Percentiles rank a stretch among this genome's conserved stretches.
These are phyloP conservation scores for Nymphalis urticae DNA, from an alignment of 2,888 invertebrate genomes.

Conservation along the genomic window DNA sequence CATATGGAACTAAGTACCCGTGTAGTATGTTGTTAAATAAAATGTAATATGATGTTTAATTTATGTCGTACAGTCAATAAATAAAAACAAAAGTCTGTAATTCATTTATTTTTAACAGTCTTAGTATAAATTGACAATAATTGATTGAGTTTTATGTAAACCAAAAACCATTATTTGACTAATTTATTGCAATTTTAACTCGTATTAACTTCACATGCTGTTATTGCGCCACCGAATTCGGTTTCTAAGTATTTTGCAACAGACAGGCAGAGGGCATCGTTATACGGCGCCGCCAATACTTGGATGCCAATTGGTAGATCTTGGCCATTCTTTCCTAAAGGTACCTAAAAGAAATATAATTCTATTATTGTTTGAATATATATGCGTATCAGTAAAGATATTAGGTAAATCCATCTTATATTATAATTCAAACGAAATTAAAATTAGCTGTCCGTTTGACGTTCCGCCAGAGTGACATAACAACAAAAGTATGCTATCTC, in stretches of 20 bases:
- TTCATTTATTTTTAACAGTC: not conserved
- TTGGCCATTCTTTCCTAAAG: constrained; percentile 86
- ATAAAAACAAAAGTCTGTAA: not conserved
- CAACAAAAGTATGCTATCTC: too few relatives aligned
- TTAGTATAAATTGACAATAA: not conserved
- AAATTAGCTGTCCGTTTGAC: too few relatives aligned
- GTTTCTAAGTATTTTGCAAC: constrained; percentile 89
- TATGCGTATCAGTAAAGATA: too few relatives aligned
- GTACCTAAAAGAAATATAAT: constrained; percentile 75
- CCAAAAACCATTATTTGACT: constrained; percentile 7
- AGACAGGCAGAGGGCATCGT: constrained; percentile 88
- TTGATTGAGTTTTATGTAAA: constrained; percentile 1
- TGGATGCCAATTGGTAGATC: constrained; percentile 92
- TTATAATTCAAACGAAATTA: too few relatives aligned
- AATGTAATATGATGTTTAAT: not conserved
- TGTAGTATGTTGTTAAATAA: not conserved
- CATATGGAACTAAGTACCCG: too few relatives aligned
- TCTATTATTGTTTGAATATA: too few relatives aligned
- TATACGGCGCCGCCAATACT: constrained; percentile 86
- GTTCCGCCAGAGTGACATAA: too few relatives aligned
- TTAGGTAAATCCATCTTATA: too few relatives aligned
- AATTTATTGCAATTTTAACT: constrained; percentile 14
- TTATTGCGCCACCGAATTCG: constrained; percentile 88
- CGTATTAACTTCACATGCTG: constrained; percentile 71
- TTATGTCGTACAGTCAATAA: not conserved